Base-by-base conservation (phyloP, 1,140 invertebrate genomes). In the Vanessa tameamea region DNA sequence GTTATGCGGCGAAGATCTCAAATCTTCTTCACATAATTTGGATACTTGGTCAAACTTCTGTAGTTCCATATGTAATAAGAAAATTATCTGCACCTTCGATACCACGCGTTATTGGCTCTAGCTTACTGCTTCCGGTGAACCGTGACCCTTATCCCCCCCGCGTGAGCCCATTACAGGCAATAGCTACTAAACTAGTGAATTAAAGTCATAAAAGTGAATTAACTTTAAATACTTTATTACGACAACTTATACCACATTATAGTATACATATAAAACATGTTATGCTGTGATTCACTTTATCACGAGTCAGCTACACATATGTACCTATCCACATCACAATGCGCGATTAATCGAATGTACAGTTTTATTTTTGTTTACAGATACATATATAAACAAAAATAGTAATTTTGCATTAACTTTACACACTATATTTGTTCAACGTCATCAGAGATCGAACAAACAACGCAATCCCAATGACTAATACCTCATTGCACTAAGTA, bases 161-260 rank as follows among this genome's bases (percentile, higher is more conserved):
- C 23, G 53, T 57, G 78, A 50, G 47, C 66, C 63, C 31, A 64
- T 61, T 68, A 67, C 53, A 64, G 69, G 74, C 64, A 51, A 65
- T 57, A 31, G 50, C 63, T 70, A 75, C 72, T 82, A 87, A 79
- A 76, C 84, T 87, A 88, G 83, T 84, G 82, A 89, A 89, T 91
- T 85, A 89, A 92, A 92, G 84, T 88, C 87, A 89, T 83, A 82
- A 85, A 23, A 82, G 82, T 88, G 81, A 90, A 91, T 87, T 87
- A 90, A 90, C 89, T 91, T 92, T 90, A 92, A 91, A 92, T 92
- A 90, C 89, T 92, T 91, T 92, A 92, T 92, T 92, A 91, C 85
- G 90, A 92, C 87, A 92, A 91, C 90, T 92, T 91, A 92, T 89
- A 87, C 89, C 88, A 91, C 87, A 91, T 88, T 86, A 90, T 88